Evolutionary conservation across 2,113 vertebrate genomes (phyloP), one percentile per base, ranked within the genome.

Genomic region (Mixornis gularis): DNA sequence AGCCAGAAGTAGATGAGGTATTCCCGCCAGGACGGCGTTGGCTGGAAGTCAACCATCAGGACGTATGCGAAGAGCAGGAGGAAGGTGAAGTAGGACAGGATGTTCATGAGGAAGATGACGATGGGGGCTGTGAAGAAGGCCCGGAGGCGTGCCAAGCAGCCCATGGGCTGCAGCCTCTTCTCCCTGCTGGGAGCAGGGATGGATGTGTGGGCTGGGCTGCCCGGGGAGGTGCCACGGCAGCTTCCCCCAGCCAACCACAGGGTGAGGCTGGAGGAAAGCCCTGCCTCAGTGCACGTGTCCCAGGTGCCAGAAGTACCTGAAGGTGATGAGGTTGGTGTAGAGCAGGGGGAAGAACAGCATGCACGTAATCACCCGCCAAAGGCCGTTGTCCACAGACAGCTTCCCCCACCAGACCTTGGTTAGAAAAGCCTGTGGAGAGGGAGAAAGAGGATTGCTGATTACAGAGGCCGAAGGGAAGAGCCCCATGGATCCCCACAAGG

Each of bases 401-500:
- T 99, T 98, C 6, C 99, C 99, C 97, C 98, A 99, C 99, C 99
- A 99, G 94, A 99, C 99, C 96, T 98, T 98, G 87, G 99, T 99
- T 80, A 99, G 97, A 70, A 99, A 98, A 91, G 98, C 98, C 99
- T 99, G 91, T 1, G 85, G 91, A 43, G n/a, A 24, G 40, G 38
- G 41, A 51, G 24, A 13, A 70, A 41, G 62, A 64, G n/a, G 30
- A 66, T 34, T 10, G 2, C 10, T 40, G 27, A 15, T n/a, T 55
- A 26, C 29, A 58, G 2, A 59, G 52, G 30, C 17, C 1, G 3
- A 41, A 38, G 62, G 51, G 56, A 79, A 77, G 43, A 83, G 68
- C 25, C 9, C 22, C 41, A 38, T 10, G 0, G 2, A 53, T 44
- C 19, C 46, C 26, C 55, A 10, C 0, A 1, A 36, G 30, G 56